A percentile compares a stretch with the other conserved stretches of the same genome.
phyloP scores from a whole-genome alignment of 2,113 vertebrate species.

The Labrus mixtus region DNA sequence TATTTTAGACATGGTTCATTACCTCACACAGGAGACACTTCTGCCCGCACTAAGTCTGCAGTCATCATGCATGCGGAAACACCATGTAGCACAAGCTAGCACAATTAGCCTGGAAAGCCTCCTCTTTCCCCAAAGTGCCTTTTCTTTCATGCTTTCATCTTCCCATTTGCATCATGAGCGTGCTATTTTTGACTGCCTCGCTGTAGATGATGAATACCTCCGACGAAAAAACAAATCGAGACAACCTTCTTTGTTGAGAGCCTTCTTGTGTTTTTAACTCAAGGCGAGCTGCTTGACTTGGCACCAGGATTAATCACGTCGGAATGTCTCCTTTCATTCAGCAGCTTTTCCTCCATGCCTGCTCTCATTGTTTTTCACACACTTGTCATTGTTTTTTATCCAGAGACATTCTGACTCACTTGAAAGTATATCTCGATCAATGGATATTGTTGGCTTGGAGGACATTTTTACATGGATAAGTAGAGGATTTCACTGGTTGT shows the following conservation, averaged over 20 bases:
- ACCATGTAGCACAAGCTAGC: slow-evolving; percentile 47
- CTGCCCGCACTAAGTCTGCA: slow-evolving; percentile 41
- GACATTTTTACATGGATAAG: neutral
- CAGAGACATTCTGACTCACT: slow-evolving; percentile 16
- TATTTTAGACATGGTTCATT: slow-evolving; percentile 30
- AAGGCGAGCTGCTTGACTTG: slow-evolving; percentile 45
- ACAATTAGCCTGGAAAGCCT: slow-evolving; percentile 62
- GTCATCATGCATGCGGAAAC: slow-evolving; percentile 37
- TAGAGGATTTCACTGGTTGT: neutral
- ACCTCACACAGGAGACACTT: slow-evolving; percentile 62
- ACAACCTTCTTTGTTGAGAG: slow-evolving; percentile 32
- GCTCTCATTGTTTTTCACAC: slow-evolving; percentile 23
- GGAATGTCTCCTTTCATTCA: slow-evolving; percentile 46
- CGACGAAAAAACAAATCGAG: slow-evolving; percentile 13
- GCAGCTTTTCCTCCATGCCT: slow-evolving; percentile 13
- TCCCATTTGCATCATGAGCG: slow-evolving; percentile 40
- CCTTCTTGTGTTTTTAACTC: slow-evolving; percentile 46
- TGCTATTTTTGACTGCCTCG: slow-evolving; percentile 56
- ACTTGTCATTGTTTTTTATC: slow-evolving; percentile 33
- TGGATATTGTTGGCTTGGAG: slow-evolving; percentile 12
- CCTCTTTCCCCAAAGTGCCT: slow-evolving; percentile 39
- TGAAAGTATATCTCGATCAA: slow-evolving; percentile 28
- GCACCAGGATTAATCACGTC: slow-evolving; percentile 28
- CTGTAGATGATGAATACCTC: slow-evolving; percentile 30
- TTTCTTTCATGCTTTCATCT: slow-evolving; percentile 43